Conservation (phyloP, 1,140 invertebrate species). For the Heliconius congener region DNA sequence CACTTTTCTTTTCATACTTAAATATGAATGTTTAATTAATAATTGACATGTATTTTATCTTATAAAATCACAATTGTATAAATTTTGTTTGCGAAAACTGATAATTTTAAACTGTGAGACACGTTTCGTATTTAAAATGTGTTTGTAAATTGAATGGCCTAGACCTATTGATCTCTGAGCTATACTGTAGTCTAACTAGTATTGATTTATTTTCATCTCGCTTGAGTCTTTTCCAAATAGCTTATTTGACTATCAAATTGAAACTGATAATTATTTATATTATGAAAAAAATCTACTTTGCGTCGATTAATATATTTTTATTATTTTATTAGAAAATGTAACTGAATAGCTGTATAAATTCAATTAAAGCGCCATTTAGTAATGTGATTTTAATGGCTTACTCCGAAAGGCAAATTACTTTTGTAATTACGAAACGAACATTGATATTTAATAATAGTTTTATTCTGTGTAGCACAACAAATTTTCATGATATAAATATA, state of each 20-base stretch:
- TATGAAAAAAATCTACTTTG: background rate
- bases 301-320: no score
- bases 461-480: background rate
- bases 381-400: background rate
- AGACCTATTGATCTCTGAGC: slow-evolving; percentile 23
- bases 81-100: background rate
- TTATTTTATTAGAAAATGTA: background rate
- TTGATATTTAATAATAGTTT: background rate
- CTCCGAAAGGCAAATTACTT: background rate
- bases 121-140: slow-evolving; percentile 4
- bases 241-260: slow-evolving; percentile 19
- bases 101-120: slow-evolving; percentile 3
- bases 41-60: slow-evolving; percentile 7
- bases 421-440: background rate
- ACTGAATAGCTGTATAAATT: background rate
- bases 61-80: background rate
- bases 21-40: background rate
- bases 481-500: background rate
- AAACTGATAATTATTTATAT: background rate
- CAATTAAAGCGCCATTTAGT: background rate
- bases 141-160: slow-evolving; percentile 3
- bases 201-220: background rate
- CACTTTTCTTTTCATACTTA: background rate
- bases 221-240: background rate
- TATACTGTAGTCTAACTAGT: background rate